phyloP scores from a whole-genome alignment of 2,113 vertebrate species.

The Daubentonia madagascariensis region DNA sequence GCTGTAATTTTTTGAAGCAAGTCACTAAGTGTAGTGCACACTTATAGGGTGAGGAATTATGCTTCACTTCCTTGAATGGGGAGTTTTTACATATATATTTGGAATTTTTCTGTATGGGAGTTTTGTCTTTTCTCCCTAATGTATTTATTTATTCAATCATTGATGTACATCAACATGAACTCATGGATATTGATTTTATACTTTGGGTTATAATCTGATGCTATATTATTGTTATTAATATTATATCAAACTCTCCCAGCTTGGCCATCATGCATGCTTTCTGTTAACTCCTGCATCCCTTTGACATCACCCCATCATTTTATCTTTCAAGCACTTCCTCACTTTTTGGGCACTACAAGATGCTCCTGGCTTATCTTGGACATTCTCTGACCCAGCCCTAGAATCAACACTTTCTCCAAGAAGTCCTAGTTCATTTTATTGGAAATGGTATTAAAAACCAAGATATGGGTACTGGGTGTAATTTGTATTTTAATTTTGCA shows the following conservation, averaged over 20 bases:
- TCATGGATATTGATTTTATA: neutral
- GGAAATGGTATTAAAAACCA: neutral
- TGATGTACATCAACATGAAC: neutral
- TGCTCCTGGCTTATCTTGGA: neutral
- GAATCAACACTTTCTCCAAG: neutral
- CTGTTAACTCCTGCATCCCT: neutral
- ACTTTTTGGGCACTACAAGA: neutral
- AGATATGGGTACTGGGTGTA: neutral
- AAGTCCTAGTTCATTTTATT: neutral
- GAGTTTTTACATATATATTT: neutral
- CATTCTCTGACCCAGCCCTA: neutral
- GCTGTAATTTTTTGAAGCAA: neutral
- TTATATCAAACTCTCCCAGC: neutral
- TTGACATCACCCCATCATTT: neutral
- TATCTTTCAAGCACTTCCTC: neutral
- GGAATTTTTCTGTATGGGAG: neutral
- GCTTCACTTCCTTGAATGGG: too few species aligned
- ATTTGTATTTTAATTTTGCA: slow-evolving; percentile 20
- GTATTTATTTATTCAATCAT: neutral
- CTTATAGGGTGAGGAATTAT: too few species aligned
- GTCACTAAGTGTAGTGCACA: too few species aligned
- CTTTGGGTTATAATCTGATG: neutral
- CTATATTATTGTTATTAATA: neutral
- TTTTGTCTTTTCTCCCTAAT: neutral
- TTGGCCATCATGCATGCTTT: too few species aligned